Evolutionary conservation across 2,797 vertebrate genomes (phyloP), one percentile per base, ranked within the genome.

Genomic region (Sebastiscus albofasciatus): DNA sequence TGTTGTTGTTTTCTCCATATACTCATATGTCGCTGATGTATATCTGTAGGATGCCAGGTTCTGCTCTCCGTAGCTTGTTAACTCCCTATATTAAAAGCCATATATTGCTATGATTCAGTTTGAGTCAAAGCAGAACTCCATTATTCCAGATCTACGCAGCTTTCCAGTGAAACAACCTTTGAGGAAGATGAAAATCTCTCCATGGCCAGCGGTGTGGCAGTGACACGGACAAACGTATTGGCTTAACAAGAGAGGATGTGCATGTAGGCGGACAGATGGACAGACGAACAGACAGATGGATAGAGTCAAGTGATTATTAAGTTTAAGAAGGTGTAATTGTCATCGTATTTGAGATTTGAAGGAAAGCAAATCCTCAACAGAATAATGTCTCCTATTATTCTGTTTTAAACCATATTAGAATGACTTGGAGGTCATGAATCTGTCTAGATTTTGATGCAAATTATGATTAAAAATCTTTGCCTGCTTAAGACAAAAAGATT

Each of bases 371-470:
- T 64, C 6, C 52, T 67, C 31, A 59, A 54, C 52, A 31, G 26
- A 69, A 70, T 67, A 3, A 46, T 67, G 59, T 20, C 4, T 65
- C 27, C 16, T 20, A 5, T 39, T 33, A 62, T 56, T 65, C 22
- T 55, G 20, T 79, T 76, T 62, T 66, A 62, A 64, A 42, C 6
- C 34, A 55, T 34, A 72, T 81, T 55, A 71, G 78, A 67, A 65
- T 64, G 46, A 75, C 22, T 83, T 55, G 11, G 29, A 52, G 75
- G 70, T 82, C 67, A 71, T 29, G 29, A 67, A 60, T 60, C 20
- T 33, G 11, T 26, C 72, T 67, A 7, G 27, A 56, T 39, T 77
- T 72, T 80, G 74, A 81, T 82, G n/a, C 66, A 82, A 87, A 80
- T 46, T 42, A 8, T 42, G 65, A 87, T 84, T 73, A 61, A 55